Percentiles rank a stretch among this genome's conserved stretches.
These are phyloP conservation scores for Drosophila parthenogenetica DNA, from an alignment of 2,888 invertebrate genomes.

Conservation along the genomic window DNA sequence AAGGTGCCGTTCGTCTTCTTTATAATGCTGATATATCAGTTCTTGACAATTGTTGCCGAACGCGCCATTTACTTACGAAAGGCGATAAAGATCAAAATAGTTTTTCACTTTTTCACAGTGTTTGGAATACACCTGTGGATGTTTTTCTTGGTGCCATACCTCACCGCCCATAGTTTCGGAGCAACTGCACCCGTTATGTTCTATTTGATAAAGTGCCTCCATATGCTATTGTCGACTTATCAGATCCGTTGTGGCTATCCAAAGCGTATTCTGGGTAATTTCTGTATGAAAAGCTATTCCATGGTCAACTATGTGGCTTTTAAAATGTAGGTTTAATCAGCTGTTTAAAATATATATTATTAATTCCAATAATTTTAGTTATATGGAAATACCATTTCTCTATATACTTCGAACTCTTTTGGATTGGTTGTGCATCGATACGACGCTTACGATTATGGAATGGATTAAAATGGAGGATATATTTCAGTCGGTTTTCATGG, in stretches of 20 bases:
- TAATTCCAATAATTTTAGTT: conserved; percentile 82
- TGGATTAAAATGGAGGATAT: conserved; percentile 99
- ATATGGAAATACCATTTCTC: conserved; percentile 97
- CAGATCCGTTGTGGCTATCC: conserved; percentile 99
- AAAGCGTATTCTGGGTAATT: conserved; percentile 97
- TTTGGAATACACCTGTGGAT: conserved; percentile 97
- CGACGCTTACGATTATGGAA: conserved; percentile 97
- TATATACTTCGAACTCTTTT: conserved; percentile 97
- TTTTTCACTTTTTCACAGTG: conserved; percentile 95
- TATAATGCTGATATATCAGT: conserved; percentile 97
- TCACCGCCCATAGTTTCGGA: conserved; percentile 90
- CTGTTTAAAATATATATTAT: not conserved
- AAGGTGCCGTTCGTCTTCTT: conserved; percentile 97
- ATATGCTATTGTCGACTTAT: conserved; percentile 96
- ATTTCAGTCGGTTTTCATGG: conserved; percentile 94
- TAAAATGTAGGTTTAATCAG: conserved; percentile 89
- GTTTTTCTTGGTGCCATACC: conserved; percentile 96
- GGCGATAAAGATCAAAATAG: conserved; percentile 93
- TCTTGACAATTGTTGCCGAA: conserved; percentile 96
- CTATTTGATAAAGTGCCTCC: conserved; percentile 98
- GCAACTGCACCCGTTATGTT: conserved; percentile 94
- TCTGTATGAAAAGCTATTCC: conserved; percentile 97
- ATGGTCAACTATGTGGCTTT: conserved; percentile 95
- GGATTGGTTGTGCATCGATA: conserved; percentile 99
- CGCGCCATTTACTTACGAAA: conserved; percentile 97